Evolutionary conservation across 2,888 invertebrate species (phyloP), one percentile per base, ranked within the genome.

Genomic region (Spicauda simplicius): DNA sequence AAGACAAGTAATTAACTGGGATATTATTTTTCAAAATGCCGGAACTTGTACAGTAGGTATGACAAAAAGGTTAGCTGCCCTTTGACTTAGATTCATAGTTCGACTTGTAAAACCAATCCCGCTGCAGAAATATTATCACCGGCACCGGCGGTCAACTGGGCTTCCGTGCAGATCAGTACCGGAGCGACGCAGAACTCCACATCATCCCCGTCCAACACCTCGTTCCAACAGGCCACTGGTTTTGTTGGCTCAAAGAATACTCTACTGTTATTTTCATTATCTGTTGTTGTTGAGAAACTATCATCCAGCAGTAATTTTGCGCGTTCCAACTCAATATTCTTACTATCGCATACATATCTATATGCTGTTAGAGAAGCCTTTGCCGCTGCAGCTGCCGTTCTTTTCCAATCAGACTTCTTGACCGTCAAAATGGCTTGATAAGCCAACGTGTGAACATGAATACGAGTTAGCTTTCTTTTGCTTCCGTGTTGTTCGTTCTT

Each of bases 101-200:
- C 94, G 69, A 96, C 94, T 84, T 96, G 96, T 64, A 95, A 88
- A n/a, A 95, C 96, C 16, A 97, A 88, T n/a, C 97, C 97, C 1
- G 97, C 97, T n/a, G 97, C 97, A 0, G 97, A 97, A 72, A 97
- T 97, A 80, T 97, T 97, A 82, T 97, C 97, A 0, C 97, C 97
- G 11, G 97, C 97, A 0, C 97, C 97, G 0, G 97, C 97, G 0
- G 97, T 97, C 77, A 97, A 95, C 69, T 95, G 94, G 0, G 97
- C 97, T 74, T 96, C 94, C 0, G 96, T 97, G 79, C 97, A 97
- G 3, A 97, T 97, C 30, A 97, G 88, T 7, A 97, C 97, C 0
- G 97, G 97, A 0, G 97, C 97, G 6, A 97, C 94, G 85, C 97
- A 97, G 63, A 97, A 95, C 76, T 96, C 94, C 18, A 95, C 94